Base-by-base conservation (phyloP, 2,113 vertebrate species). In the Pan paniscus region DNA sequence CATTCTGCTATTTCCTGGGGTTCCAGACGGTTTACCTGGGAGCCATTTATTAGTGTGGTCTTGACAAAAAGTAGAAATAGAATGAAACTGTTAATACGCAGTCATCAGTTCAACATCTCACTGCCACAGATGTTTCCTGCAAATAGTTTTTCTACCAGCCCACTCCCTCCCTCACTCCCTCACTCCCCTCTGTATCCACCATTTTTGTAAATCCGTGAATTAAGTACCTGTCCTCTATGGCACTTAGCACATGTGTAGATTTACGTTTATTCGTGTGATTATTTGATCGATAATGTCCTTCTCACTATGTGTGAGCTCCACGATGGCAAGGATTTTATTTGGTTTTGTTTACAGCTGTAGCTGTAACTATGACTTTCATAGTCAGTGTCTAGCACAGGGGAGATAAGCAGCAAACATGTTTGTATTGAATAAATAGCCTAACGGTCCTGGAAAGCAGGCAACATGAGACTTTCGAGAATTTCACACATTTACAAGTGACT, bases 21-120 rank as follows among this genome's bases (percentile, higher is more conserved):
- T 52, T 61, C 13, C 22, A 68, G 79, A 59, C 48, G 6, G 9
- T 78, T 89, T 18, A 32, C 57, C 17, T 68, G 7, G 17, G 35
- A 90, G 13, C 50, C 90, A 23, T 38, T 93, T 94, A 32, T 64
- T 72, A 81, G 20, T 61, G 3, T 57, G 6, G 7, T 38, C 17
- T 73, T 73, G 12, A 68, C 46, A 73, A 93, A 83, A 86, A 81
- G 16, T 61, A 86, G n/a, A 89, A 80, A 75, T 38, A 46, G 46
- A 72, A 76, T 73, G 46, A 75, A 84, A 96, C 6, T 84, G 0
- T 67, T 95, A 86, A 61, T 40, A 6, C 0, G 0, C 2, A 68
- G 55, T 40, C 22, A 59, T 59, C 75, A 85, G 93, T 76, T 82
- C 8, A 89, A 17, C 43, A 57, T 59, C 40, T 61, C 70, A 59